Percentiles rank a stretch among this genome's conserved stretches.
Evolutionary conservation across 2,888 invertebrate genomes (phyloP).

Genomic region (Euphydryas editha): DNA sequence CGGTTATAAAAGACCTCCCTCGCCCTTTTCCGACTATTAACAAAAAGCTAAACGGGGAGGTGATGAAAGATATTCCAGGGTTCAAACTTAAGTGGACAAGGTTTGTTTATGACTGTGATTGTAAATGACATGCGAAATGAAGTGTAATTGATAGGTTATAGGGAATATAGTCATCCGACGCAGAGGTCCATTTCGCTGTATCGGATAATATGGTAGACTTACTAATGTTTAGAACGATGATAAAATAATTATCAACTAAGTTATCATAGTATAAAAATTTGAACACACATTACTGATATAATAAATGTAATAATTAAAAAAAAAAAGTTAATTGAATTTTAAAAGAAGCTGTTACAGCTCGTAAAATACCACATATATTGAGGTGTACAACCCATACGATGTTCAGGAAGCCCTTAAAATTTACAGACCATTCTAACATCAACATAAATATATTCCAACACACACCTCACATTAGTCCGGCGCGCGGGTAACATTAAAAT

Average conservation of each 20-base stretch:
- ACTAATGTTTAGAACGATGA: background rate
- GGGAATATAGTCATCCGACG: conserved; percentile 49
- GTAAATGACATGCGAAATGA: conserved; percentile 64
- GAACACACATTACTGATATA: too few relatives aligned
- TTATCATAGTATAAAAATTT: background rate
- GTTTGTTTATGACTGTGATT: conserved; percentile 50
- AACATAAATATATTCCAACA: conserved; percentile 26
- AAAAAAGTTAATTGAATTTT: too few relatives aligned
- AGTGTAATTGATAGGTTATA: conserved; percentile 60
- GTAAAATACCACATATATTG: too few relatives aligned
- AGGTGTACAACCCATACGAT: background rate
- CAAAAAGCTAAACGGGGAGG: conserved; percentile 13
- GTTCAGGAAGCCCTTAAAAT: conserved; percentile 15
- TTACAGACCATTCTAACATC: conserved; percentile 14
- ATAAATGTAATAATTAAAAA: too few relatives aligned
- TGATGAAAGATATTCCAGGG: conserved; percentile 34
- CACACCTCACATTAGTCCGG: conserved; percentile 30
- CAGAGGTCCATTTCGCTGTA: conserved; percentile 47
- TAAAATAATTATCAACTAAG: background rate
- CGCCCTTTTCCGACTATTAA: conserved; percentile 40
- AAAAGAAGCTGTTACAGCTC: too few relatives aligned
- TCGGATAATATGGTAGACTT: background rate
- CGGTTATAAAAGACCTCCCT: conserved; percentile 52
- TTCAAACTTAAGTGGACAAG: conserved; percentile 49
- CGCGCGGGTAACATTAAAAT: conserved; percentile 61